A percentile compares a stretch with the other conserved stretches of the same genome.
These are phyloP conservation scores for Sylvia borin DNA, from an alignment of 2,797 vertebrate species.

Conservation along the genomic window DNA sequence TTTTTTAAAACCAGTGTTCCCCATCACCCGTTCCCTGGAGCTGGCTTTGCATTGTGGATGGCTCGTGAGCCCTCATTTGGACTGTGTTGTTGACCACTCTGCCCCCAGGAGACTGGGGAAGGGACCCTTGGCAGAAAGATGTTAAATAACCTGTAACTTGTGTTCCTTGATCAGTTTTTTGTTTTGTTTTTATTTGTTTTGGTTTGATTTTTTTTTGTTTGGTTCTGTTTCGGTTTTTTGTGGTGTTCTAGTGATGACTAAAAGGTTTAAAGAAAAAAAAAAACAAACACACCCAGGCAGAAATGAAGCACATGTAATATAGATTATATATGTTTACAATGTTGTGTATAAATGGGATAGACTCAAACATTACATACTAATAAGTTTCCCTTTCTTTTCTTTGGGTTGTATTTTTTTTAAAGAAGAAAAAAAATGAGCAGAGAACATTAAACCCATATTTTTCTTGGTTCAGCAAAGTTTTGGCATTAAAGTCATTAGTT, in stretches of 20 bases:
- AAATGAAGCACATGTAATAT: slow-evolving; percentile 99
- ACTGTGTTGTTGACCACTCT: slow-evolving; percentile 45
- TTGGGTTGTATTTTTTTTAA: slow-evolving; percentile 72
- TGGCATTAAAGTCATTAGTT: slow-evolving; percentile 78
- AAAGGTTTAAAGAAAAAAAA: slow-evolving; percentile 74
- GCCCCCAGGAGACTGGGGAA: slow-evolving; percentile 53
- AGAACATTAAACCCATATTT: slow-evolving; percentile 88
- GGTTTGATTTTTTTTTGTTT: slow-evolving; percentile 34
- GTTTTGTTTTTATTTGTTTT: slow-evolving; percentile 72
- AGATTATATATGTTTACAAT: slow-evolving; percentile 99
- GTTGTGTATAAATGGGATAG: slow-evolving; percentile 99
- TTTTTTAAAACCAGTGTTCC: slow-evolving; percentile 65
- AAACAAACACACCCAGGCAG: slow-evolving; percentile 69
- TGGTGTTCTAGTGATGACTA: slow-evolving; percentile 88
- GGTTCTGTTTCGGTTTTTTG: slow-evolving; percentile 73
- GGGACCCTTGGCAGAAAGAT: slow-evolving; percentile 62
- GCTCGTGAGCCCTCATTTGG: slow-evolving; percentile 43
- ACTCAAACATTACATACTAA: slow-evolving; percentile 83
- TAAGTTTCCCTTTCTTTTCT: slow-evolving; percentile 80
- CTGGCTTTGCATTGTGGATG: slow-evolving; percentile 48
- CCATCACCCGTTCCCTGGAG: slow-evolving; percentile 27
- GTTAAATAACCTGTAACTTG: slow-evolving; percentile 68
- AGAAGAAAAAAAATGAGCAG: slow-evolving; percentile 72
- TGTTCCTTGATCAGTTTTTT: slow-evolving; percentile 65
- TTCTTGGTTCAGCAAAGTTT: slow-evolving; percentile 84